phyloP scores from a whole-genome alignment of 2,113 vertebrate species.

The Strix aluco region DNA sequence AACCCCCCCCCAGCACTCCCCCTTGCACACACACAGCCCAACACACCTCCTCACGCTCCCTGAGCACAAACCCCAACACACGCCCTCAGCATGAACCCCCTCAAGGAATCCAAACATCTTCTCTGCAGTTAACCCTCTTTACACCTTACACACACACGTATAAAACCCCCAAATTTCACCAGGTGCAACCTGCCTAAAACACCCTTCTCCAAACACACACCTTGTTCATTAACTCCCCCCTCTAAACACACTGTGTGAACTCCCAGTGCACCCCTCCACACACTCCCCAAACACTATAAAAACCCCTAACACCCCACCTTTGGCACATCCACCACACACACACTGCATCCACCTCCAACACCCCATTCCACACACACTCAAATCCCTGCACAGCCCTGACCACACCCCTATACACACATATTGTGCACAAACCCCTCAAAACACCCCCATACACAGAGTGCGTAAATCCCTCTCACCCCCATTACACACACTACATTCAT shows the following conservation, averaged over 20 bases:
- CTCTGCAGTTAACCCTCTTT: not conserved
- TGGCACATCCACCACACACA: not conserved
- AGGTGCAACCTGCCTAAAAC: not conserved
- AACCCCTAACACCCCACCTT: not conserved
- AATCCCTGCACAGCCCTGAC: not conserved
- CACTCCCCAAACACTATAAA: not conserved
- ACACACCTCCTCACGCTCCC: not conserved
- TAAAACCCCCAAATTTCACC: not conserved
- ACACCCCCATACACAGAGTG: rapidly evolving
- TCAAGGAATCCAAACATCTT: not conserved
- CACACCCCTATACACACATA: not conserved
- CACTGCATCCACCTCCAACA: not conserved
- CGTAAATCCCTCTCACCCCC: not conserved
- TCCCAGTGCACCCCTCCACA: not conserved
- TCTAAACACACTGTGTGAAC: not conserved
- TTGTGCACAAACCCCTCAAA: rapidly evolving
- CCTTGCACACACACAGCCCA: not conserved
- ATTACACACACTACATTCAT: rapidly evolving
- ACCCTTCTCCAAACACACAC: not conserved
- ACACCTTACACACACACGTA: not conserved
- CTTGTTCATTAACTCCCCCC: not conserved
- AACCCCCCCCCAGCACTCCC: not conserved
- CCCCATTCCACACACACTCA: not conserved
- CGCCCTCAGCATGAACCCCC: not conserved
- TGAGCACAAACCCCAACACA: too few species aligned